Conservation (phyloP, 2,113 vertebrate species). For the Cheirogaleus medius region DNA sequence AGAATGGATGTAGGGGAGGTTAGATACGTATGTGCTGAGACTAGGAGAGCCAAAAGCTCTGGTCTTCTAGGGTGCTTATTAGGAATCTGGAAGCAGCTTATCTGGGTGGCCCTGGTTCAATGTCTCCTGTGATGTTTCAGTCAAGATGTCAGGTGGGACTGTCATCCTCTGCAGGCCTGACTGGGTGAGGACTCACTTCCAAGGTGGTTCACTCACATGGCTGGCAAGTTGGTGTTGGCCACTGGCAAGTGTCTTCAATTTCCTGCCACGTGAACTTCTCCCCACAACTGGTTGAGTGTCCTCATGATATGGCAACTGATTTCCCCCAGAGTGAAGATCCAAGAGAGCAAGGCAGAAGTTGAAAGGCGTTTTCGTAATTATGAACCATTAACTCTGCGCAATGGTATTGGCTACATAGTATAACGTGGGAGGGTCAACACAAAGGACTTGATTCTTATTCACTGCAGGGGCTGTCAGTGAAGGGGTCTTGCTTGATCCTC, state of each 20-base stretch:
- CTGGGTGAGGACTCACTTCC: neutral
- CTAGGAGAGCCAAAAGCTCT: neutral
- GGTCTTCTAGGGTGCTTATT: neutral
- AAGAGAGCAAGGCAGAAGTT: neutral
- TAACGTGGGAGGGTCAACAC: neutral
- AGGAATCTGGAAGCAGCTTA: neutral
- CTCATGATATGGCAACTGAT: neutral
- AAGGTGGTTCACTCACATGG: neutral
- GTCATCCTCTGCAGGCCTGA: neutral
- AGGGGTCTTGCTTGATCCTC: neutral
- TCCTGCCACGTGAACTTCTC: neutral
- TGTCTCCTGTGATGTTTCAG: neutral
- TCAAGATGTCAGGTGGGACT: neutral
- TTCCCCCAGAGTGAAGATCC: neutral
- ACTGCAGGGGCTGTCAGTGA: neutral
- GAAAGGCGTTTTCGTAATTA: neutral
- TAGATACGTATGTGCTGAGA: neutral
- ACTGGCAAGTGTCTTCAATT: neutral
- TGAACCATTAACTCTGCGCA: neutral
- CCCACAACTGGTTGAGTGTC: neutral
- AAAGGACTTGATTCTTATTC: neutral
- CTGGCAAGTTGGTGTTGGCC: neutral
- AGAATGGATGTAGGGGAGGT: neutral
- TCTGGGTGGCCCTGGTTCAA: neutral
- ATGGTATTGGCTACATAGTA: neutral